phyloP scores from a whole-genome alignment of 2,113 vertebrate genomes.

The Rhea pennata region DNA sequence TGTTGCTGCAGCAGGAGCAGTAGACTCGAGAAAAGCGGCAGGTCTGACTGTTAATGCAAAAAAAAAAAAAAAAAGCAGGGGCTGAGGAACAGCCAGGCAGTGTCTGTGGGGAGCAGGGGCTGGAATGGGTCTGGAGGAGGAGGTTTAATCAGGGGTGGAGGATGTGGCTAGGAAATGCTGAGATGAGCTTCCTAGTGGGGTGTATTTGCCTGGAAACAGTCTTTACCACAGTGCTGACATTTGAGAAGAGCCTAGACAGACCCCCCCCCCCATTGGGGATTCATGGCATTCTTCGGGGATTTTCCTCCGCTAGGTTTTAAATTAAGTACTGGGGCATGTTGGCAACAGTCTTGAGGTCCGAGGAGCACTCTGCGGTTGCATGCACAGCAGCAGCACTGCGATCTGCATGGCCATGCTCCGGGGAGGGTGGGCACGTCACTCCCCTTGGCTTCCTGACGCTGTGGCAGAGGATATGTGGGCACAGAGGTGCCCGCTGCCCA shows the following conservation, averaged over 20 bases:
- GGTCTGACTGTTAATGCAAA: neutral
- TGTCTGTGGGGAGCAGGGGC: neutral
- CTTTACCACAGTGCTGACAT: neutral
- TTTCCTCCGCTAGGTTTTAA: neutral
- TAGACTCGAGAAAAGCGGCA: neutral
- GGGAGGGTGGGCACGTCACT: neutral
- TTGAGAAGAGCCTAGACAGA: neutral
- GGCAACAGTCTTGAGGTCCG: neutral
- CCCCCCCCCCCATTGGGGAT: neutral
- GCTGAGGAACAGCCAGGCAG: neutral
- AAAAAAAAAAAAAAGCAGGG: neutral
- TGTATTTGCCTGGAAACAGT: neutral
- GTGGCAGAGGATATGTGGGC: neutral
- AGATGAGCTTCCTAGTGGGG: neutral
- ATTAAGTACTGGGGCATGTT: accelerated
- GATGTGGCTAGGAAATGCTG: neutral
- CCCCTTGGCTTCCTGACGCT: neutral
- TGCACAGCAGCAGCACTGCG: accelerated
- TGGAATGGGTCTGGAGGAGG: neutral
- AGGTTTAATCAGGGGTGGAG: neutral
- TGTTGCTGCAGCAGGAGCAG: accelerated
- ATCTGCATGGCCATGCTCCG: neutral
- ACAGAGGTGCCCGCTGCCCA: neutral
- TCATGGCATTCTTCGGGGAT: accelerated
- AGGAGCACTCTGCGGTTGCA: accelerated